These are phyloP conservation scores for Limenitis arthemis DNA, from an alignment of 2,888 invertebrate genomes.

Conservation along the genomic window DNA sequence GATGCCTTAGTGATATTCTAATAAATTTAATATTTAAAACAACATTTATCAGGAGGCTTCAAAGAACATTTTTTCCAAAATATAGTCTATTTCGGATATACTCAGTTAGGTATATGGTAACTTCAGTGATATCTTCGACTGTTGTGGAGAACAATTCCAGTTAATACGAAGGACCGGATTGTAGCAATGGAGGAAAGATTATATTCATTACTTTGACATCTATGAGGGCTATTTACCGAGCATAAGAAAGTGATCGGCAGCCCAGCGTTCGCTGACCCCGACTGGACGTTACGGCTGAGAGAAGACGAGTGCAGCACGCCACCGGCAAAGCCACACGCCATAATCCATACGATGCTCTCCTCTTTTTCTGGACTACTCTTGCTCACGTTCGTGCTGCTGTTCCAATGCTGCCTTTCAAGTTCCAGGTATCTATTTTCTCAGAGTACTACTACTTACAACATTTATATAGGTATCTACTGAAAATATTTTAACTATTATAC, in stretches of 20 bases:
- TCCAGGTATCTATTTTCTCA: neutral
- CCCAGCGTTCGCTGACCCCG: slow-evolving; percentile 66
- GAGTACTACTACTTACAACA: neutral
- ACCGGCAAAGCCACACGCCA: slow-evolving; percentile 26
- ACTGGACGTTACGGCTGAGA: slow-evolving; percentile 62
- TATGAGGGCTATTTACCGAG: slow-evolving; percentile 56
- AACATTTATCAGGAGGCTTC: neutral
- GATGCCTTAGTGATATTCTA: slow-evolving; percentile 1
- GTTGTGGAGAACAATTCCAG: slow-evolving; percentile 6
- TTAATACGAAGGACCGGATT: neutral
- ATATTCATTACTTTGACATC: slow-evolving; percentile 53
- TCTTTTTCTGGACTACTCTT: neutral
- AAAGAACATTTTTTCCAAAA: neutral
- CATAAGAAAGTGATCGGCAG: slow-evolving; percentile 55
- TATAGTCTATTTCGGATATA: neutral
- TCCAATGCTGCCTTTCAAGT: slow-evolving; percentile 5
- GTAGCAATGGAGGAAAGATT: slow-evolving; percentile 9
- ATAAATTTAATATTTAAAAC: slow-evolving; percentile 10
- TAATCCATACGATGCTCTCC: neutral
- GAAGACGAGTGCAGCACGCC: slow-evolving; percentile 46
- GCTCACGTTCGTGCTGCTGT: neutral
- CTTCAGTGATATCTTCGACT: slow-evolving; percentile 1
- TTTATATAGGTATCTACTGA: neutral
- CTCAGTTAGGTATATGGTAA: neutral
- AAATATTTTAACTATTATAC: too few relatives aligned